Evolutionary conservation across 2,113 vertebrate species (phyloP).

Genomic region (Bubalus kerabau): DNA sequence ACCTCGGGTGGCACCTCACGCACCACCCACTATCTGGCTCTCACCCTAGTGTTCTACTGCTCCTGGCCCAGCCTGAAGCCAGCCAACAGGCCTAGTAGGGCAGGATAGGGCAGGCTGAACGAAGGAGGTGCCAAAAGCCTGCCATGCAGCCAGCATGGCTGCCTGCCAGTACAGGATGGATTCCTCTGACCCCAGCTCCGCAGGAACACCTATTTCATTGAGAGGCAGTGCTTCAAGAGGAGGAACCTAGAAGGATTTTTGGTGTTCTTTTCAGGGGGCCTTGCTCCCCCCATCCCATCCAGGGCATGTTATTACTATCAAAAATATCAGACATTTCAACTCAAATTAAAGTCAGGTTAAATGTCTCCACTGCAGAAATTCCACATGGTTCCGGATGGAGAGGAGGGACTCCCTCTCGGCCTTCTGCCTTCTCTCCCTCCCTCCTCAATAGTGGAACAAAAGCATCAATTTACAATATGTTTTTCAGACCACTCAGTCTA

Average conservation of each 20-base stretch:
- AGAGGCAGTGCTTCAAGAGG: conserved; percentile 70
- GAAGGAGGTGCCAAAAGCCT: conserved; percentile 10
- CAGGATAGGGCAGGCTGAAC: conserved; percentile 20
- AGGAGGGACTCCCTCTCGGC: conserved; percentile 50
- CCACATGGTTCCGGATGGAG: conserved; percentile 81
- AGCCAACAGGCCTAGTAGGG: not conserved
- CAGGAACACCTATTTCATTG: conserved; percentile 57
- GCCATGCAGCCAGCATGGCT: not conserved
- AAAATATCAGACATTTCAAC: conserved; percentile 81
- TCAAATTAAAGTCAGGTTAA: conserved; percentile 84
- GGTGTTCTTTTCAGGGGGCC: conserved; percentile 46
- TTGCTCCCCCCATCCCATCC: conserved; percentile 26
- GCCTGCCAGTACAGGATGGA: conserved; percentile 48
- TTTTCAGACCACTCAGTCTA: not conserved
- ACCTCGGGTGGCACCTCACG: conserved; percentile 2
- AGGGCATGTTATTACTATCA: conserved; percentile 77
- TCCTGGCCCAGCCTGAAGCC: not conserved
- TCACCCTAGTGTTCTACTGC: not conserved
- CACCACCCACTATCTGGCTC: not conserved
- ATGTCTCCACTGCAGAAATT: conserved; percentile 76
- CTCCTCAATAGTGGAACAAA: conserved; percentile 47
- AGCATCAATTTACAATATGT: not conserved
- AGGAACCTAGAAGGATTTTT: conserved; percentile 55
- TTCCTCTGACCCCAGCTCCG: conserved; percentile 47
- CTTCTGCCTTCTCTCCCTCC: not conserved